phyloP scores from a whole-genome alignment of 1,140 invertebrate species.

The Drosophila jambulina region DNA sequence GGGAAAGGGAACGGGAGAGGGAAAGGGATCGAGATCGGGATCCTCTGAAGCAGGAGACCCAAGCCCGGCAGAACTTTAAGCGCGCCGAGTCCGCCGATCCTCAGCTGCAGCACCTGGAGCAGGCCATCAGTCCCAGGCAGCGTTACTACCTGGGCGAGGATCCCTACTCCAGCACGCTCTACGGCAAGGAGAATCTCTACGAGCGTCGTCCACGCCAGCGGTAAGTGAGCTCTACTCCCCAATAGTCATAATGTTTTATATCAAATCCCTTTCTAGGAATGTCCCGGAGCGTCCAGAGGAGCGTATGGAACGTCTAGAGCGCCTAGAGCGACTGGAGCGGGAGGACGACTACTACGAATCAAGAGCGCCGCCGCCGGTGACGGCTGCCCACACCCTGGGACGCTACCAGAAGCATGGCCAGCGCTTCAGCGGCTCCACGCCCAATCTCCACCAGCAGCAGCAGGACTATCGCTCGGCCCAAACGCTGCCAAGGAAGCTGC shows the following conservation, averaged over 20 bases:
- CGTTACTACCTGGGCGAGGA: constrained; percentile 93
- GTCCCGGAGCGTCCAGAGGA: constrained; percentile 23
- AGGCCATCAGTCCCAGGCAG: constrained; percentile 87
- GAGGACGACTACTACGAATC: constrained; percentile 70
- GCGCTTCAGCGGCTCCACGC: constrained; percentile 86
- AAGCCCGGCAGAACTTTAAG: constrained; percentile 37
- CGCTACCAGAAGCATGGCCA: constrained; percentile 91
- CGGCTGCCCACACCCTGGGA: constrained; percentile 87
- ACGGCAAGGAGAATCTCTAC: constrained; percentile 92
- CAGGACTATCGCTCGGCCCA: constrained; percentile 90
- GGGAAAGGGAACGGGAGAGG: constrained; percentile 8
- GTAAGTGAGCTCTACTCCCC: not conserved
- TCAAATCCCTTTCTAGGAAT: not conserved
- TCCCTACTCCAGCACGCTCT: constrained; percentile 92
- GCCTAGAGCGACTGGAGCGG: constrained; percentile 18
- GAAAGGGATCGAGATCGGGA: constrained; percentile 11
- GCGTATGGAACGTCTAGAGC: constrained; percentile 8
- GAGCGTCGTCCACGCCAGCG: constrained; percentile 84
- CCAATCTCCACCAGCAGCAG: constrained; percentile 82
- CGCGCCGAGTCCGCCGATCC: constrained; percentile 66
- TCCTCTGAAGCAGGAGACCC: constrained; percentile 37
- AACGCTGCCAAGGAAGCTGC: constrained; percentile 91
- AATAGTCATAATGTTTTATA: too few relatives aligned
- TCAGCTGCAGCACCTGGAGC: constrained; percentile 49
- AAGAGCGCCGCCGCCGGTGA: constrained; percentile 28